phyloP scores from a whole-genome alignment of 2,888 invertebrate species.

The Trilocha varians region DNA sequence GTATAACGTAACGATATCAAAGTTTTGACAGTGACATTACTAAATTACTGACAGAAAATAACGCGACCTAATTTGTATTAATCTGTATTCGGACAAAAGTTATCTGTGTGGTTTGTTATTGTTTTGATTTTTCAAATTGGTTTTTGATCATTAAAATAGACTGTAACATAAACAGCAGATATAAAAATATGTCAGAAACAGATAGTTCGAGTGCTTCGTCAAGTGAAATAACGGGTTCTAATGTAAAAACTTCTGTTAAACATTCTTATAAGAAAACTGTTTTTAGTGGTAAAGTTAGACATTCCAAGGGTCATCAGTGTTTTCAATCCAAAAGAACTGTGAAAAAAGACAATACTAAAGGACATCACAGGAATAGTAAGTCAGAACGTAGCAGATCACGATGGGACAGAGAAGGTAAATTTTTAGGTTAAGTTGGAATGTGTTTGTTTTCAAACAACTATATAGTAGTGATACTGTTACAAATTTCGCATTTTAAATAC shows the following conservation, averaged over 20 bases:
- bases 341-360: background rate
- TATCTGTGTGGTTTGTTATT: background rate
- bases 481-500: too few species aligned
- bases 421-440: background rate
- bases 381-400: background rate
- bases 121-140: background rate
- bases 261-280: background rate
- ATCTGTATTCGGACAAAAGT: background rate
- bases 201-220: background rate
- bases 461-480: too few species aligned
- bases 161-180: background rate
- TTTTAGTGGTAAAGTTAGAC: background rate
- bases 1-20: too few species aligned
- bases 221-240: background rate
- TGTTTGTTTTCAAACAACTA: background rate
- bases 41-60: background rate
- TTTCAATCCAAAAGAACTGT: background rate
- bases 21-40: background rate
- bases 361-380: background rate
- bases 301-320: too few species aligned
- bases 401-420: background rate
- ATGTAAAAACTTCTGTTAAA: background rate
- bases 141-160: background rate
- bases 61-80: background rate
- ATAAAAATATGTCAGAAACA: background rate